These are phyloP conservation scores for Mola mola DNA, from an alignment of 2,113 vertebrate genomes.

Conservation along the genomic window DNA sequence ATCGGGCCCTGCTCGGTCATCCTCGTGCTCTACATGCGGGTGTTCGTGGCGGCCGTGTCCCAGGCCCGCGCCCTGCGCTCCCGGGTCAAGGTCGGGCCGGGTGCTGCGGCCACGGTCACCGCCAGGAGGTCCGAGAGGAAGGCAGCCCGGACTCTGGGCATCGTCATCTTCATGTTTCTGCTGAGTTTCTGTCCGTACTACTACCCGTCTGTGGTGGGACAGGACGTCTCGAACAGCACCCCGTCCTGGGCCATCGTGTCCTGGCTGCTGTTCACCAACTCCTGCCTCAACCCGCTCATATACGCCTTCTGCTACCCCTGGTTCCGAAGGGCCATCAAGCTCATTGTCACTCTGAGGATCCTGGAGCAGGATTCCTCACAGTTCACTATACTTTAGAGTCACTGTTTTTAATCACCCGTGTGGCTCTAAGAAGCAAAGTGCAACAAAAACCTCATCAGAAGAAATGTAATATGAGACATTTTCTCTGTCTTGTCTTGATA, in stretches of 20 bases:
- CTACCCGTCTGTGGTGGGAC: constrained; percentile 37
- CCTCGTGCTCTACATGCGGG: constrained; percentile 47
- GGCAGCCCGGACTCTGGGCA: constrained; percentile 64
- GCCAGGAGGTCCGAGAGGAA: constrained; percentile 64
- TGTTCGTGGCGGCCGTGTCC: constrained; percentile 63
- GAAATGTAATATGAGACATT: too few species aligned
- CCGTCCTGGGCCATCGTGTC: constrained; percentile 34
- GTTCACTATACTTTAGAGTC: constrained; percentile 27
- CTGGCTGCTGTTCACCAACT: constrained; percentile 53
- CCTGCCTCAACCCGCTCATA: constrained; percentile 69
- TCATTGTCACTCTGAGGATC: constrained; percentile 65
- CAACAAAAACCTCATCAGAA: too few species aligned
- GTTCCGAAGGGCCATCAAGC: constrained; percentile 66
- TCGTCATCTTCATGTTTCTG: constrained; percentile 62
- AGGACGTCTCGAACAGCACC: constrained; percentile 27
- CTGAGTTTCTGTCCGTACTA: constrained; percentile 59
- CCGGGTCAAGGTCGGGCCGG: background rate
- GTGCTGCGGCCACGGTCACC: background rate
- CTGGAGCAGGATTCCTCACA: constrained; percentile 31
- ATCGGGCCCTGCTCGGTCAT: constrained; percentile 60
- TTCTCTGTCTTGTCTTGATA: too few species aligned
- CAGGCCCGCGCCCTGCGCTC: constrained; percentile 62
- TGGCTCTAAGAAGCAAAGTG: too few species aligned
- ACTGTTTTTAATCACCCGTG: too few species aligned
- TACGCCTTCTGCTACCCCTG: constrained; percentile 73